Evolutionary conservation across 2,113 vertebrate genomes (phyloP).

Genomic region (Lepidothrix coronata): DNA sequence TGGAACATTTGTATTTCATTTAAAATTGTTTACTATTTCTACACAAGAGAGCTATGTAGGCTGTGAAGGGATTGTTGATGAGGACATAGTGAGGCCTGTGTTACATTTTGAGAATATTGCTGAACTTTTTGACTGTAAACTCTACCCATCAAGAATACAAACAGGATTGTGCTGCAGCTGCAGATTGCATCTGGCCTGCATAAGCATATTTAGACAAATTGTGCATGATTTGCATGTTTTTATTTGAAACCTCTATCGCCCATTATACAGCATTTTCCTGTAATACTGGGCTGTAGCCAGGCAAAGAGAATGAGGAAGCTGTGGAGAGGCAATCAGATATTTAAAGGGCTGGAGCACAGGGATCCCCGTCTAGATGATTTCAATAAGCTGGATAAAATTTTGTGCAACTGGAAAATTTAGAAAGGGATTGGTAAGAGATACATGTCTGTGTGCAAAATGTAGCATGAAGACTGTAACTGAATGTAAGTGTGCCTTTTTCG

Average conservation of each 20-base stretch:
- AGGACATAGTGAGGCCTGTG: background rate
- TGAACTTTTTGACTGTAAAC: conserved; percentile 57
- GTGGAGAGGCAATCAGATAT: conserved; percentile 34
- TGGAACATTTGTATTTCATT: conserved; percentile 55
- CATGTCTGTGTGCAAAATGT: background rate
- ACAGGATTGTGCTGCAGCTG: conserved; percentile 52
- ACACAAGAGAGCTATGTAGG: conserved; percentile 33
- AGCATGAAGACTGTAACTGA: background rate
- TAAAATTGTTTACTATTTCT: conserved; percentile 56
- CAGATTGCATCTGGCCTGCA: conserved; percentile 61
- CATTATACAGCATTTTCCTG: conserved; percentile 39
- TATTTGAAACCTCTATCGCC: conserved; percentile 47
- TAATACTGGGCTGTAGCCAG: conserved; percentile 15
- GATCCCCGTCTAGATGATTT: conserved; percentile 21
- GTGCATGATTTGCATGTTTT: conserved; percentile 65
- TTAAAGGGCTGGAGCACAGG: background rate
- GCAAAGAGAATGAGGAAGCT: conserved; percentile 44
- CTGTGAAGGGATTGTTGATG: conserved; percentile 49
- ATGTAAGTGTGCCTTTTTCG: background rate
- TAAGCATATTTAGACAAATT: conserved; percentile 61
- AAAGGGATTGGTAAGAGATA: background rate
- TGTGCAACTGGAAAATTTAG: background rate
- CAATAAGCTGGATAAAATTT: background rate
- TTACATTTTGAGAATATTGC: conserved; percentile 43
- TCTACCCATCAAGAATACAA: conserved; percentile 59